Base-by-base conservation (phyloP, 2,888 invertebrate species). In the Masnerella sp. region DNA sequence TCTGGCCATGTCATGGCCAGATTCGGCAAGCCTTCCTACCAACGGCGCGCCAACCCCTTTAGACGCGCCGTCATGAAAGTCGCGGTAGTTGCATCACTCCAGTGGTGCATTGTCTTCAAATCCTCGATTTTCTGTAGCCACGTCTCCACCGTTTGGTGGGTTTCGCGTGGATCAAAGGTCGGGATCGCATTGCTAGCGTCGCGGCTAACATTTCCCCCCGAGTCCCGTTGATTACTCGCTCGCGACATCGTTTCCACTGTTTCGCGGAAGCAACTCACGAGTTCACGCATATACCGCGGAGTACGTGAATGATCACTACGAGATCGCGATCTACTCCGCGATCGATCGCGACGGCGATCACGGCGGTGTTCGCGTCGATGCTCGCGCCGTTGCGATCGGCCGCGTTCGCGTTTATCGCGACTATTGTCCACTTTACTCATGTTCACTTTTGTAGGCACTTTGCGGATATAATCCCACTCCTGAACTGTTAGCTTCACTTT, bases 81-180 rank as follows among this genome's bases (percentile, higher is more conserved):
- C n/a, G 32, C 32, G 2, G 32, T 32, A 3, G 32, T 32, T 9
- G n/a, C 32, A 7, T 32, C 32, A 9, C n/a, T 32, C n/a, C 32
- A 32, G 5, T 32, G 32, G 32, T 32, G 32, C 32, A 32, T 32
- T 3, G 32, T 3, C n/a, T 32, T 32, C 2, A 32, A n/a, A 11
- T 32, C 32, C 11, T 32, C 32, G 4, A 32, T 32, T 32, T 32
- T 32, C n/a, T 32, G 32, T 3, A 32, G 2, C 32, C 32, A 32
- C 11, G 32, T 32, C 5, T 32, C n/a, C 32, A 32, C 32, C n/a
- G 32, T 32, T 32, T 32, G 32, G n/a, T 32, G 32, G n/a, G 32
- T 32, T 3, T 32, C 32, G n/a, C n/a, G n/a, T n/a, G n/a, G 32
- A 11, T 32, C 32, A 11, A 32, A 32, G 5, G n/a, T 8, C 8